These are phyloP conservation scores for Gandaritis pyraliata DNA, from an alignment of 2,888 invertebrate genomes.

Conservation along the genomic window DNA sequence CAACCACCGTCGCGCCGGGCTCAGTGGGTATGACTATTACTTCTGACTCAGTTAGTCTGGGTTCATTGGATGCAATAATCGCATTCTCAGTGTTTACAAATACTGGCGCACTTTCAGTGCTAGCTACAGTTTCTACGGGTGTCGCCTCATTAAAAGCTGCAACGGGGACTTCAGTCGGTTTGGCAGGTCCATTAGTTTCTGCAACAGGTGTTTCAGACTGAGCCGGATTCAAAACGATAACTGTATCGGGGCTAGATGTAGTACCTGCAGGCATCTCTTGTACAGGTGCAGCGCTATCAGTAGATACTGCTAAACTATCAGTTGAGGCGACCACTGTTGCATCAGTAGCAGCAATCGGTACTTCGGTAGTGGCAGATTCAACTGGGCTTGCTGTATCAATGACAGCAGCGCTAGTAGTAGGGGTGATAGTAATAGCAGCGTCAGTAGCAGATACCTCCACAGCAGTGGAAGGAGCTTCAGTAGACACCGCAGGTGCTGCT, in stretches of 20 bases:
- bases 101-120: conserved; percentile 27
- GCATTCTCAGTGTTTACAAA: conserved; percentile 31
- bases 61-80: conserved; percentile 20
- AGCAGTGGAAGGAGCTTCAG: conserved; percentile 3
- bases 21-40: conserved; percentile 54
- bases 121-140: conserved; percentile 4
- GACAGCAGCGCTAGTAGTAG: conserved; percentile 4
- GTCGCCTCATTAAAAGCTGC: conserved; percentile 1
- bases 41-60: conserved; percentile 9
- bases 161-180: background rate
- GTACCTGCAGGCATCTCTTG: conserved; percentile 12
- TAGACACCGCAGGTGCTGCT: conserved; percentile 7
- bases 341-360: conserved; percentile 13
- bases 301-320: conserved; percentile 16
- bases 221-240: background rate
- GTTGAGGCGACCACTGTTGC: conserved; percentile 5
- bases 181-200: conserved; percentile 2
- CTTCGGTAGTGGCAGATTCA: conserved; percentile 16
- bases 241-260: conserved; percentile 1
- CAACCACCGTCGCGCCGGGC: conserved; percentile 65
- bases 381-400: conserved; percentile 4
- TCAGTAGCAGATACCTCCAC: conserved; percentile 13
- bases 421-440: conserved; percentile 4
- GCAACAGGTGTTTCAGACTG: conserved; percentile 3
- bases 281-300: background rate